Conservation (phyloP, 2,797 vertebrate genomes). For the Sebastes taczanowskii region DNA sequence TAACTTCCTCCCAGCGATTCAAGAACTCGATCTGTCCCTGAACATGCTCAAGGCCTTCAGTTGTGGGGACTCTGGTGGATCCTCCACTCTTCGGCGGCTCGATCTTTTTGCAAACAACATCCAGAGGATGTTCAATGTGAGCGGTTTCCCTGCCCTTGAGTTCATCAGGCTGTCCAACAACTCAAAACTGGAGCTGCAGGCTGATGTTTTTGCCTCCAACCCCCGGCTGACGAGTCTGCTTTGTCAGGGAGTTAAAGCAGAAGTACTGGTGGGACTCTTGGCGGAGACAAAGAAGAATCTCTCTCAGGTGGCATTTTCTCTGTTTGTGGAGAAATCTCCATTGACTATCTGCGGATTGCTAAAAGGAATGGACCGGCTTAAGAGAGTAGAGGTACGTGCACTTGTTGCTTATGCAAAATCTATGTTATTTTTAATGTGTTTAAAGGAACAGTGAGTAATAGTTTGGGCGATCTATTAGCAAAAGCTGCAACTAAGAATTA, state of each 20-base stretch:
- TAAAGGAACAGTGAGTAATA: not conserved
- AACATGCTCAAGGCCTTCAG: slow-evolving; percentile 32
- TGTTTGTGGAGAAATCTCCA: slow-evolving; percentile 26
- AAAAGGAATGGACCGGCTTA: slow-evolving; percentile 6
- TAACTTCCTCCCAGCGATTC: slow-evolving; percentile 12
- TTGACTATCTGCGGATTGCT: slow-evolving; percentile 20
- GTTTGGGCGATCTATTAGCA: too few species aligned
- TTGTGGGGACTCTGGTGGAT: slow-evolving; percentile 17
- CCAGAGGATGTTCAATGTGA: slow-evolving; percentile 22
- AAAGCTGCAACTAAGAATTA: fast-evolving
- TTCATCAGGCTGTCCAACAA: slow-evolving; percentile 50
- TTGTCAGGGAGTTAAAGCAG: slow-evolving; percentile 13
- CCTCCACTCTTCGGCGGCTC: not conserved
- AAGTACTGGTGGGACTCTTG: slow-evolving; percentile 25
- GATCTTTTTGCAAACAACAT: slow-evolving; percentile 35
- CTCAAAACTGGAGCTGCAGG: slow-evolving; percentile 27
- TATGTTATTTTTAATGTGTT: not conserved
- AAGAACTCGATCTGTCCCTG: slow-evolving; percentile 19
- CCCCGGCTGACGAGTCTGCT: slow-evolving; percentile 9
- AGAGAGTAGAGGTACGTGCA: slow-evolving; percentile 2
- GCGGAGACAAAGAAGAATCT: slow-evolving; percentile 34
- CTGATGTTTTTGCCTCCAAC: slow-evolving; percentile 34
- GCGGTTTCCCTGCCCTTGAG: slow-evolving; percentile 38
- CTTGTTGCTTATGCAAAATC: not conserved
- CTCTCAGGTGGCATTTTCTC: slow-evolving; percentile 17